phyloP scores from a whole-genome alignment of 2,797 vertebrate species.

The Rhabdophis nuchalis region DNA sequence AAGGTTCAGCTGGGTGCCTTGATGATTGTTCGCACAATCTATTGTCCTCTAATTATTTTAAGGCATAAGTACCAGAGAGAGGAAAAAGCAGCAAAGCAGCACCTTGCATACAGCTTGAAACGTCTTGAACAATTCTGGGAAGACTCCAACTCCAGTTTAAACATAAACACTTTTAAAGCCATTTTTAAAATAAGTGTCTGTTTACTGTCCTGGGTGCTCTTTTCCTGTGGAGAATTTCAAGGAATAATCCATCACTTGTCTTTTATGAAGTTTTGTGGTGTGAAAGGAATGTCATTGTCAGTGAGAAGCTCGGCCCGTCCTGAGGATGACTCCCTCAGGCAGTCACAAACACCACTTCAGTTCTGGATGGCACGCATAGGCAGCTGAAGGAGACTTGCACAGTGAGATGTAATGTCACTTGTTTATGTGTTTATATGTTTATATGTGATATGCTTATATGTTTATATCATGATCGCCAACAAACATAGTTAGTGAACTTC shows the following conservation, averaged over 20 bases:
- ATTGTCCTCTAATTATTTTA: background rate
- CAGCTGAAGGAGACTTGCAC: background rate
- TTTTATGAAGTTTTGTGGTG: background rate
- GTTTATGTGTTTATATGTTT: background rate
- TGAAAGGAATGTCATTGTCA: background rate
- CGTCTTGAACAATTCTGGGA: background rate
- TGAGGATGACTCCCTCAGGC: background rate
- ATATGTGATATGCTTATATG: no score
- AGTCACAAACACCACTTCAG: background rate
- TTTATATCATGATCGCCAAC: background rate
- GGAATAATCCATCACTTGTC: background rate
- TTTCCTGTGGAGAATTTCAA: background rate
- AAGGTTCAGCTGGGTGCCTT: background rate
- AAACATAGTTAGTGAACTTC: background rate
- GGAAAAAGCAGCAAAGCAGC: background rate
- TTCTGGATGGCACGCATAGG: background rate
- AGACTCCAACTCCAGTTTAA: background rate
- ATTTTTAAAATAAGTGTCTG: background rate
- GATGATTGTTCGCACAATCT: background rate
- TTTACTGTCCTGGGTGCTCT: background rate
- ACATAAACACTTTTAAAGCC: background rate
- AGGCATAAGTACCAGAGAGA: background rate
- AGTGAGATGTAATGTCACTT: background rate
- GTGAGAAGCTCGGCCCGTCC: background rate
- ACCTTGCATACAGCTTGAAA: background rate